Base-by-base conservation (phyloP, 53 echinoderm and acorn worm species). In the Temnopleurus reevesii region DNA sequence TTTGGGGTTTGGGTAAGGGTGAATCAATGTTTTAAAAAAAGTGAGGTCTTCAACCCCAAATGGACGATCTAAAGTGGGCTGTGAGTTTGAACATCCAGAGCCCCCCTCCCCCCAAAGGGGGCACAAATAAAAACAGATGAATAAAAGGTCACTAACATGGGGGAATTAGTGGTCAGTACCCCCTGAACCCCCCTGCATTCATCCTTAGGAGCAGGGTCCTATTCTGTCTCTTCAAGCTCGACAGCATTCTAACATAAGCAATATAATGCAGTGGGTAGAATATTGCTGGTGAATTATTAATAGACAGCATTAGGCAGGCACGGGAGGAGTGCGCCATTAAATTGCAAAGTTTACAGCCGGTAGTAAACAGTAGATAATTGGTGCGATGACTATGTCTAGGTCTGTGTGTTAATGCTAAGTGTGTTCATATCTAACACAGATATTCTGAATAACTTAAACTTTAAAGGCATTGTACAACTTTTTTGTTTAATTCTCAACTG, bases 311-410 rank as follows among this genome's bases (percentile, higher is more conserved):
- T 51, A 29, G 28, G 21, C 28, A 80, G 51, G 51, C 4, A 51
- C 18, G 2, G 26, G n/a, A 49, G 26, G 28, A 7, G 29, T 49
- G 4, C 4, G 17, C 29, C 77, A 29, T 80, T 80, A 46, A 51
- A 51, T 23, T 71, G 71, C 71, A 71, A 43, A 28, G 80, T 80
- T 80, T 80, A 80, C 80, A 80, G 28, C 51, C 29, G 23, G 53
- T 1, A 5, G 19, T 51, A 46, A 80, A 80, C 51, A 80, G 31
- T 17, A 80, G 51, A 80, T 49, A 80, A 51, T 51, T 49, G 51
- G 80, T 13, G 3, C 12, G 51, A 49, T 3, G 51, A 17, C 28
- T 28, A 47, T 17, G 4, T 49, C 47, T 28, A 47, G 29, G 4
- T 49, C 47, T 29, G 18, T 15, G 9, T 6, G 12, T 28, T 46